phyloP scores from a whole-genome alignment of 1,140 invertebrate genomes.

The Nasonia longicornis region DNA sequence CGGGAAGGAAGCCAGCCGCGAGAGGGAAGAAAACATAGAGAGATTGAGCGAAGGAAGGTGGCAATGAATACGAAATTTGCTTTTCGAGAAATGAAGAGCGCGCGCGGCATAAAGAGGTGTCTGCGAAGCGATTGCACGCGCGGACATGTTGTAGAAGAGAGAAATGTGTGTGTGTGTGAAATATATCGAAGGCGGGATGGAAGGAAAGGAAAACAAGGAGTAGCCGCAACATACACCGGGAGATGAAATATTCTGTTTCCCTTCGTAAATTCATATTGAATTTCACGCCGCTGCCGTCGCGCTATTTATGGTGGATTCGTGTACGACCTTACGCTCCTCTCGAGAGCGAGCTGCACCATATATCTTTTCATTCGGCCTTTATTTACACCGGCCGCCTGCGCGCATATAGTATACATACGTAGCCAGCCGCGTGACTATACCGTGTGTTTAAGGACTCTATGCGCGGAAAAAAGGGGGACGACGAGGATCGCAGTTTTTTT shows the following conservation, averaged over 20 bases:
- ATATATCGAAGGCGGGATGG: neutral
- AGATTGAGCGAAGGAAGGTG: constrained; percentile 8
- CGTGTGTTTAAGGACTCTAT: neutral
- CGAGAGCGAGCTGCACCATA: neutral
- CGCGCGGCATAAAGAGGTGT: neutral
- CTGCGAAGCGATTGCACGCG: neutral
- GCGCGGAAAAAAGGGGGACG: neutral
- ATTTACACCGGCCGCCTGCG: constrained; percentile 18
- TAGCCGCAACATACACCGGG: neutral
- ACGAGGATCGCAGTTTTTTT: neutral
- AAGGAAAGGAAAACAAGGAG: constrained; percentile 22
- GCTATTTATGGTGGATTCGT: constrained; percentile 45
- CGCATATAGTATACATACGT: neutral
- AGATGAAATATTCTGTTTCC: constrained; percentile 36
- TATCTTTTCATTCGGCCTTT: constrained; percentile 38
- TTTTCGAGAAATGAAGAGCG: constrained; percentile 32
- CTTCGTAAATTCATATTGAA: constrained; percentile 46
- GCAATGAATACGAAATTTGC: constrained; percentile 41
- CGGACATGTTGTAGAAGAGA: neutral
- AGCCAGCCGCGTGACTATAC: too few relatives aligned
- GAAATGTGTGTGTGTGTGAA: too few relatives aligned
- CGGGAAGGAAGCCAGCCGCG: neutral
- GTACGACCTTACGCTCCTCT: constrained; percentile 33
- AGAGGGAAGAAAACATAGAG: constrained; percentile 25
- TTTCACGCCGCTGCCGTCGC: constrained; percentile 9